A percentile compares a stretch with the other conserved stretches of the same genome.
Evolutionary conservation across 2,797 vertebrate genomes (phyloP).

Genomic region (Eidolon dupreanum): DNA sequence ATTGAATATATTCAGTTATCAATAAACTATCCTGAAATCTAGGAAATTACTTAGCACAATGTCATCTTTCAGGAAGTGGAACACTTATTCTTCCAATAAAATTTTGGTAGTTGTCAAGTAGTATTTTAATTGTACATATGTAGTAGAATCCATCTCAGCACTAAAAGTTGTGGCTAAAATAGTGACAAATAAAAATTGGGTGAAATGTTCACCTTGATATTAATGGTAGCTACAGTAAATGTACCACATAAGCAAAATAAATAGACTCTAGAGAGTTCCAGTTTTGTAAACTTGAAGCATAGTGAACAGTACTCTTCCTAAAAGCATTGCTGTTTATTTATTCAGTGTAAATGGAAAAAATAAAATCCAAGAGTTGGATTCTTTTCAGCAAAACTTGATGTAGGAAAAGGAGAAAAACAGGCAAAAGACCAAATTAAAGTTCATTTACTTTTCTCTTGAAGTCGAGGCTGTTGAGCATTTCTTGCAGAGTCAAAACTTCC

Average conservation of each 20-base stretch:
- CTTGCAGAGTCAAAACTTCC: conserved; percentile 94
- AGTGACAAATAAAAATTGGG: background rate
- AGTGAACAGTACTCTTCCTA: background rate
- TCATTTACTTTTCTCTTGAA: conserved; percentile 95
- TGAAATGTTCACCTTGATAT: background rate
- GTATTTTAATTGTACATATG: background rate
- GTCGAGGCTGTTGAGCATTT: conserved; percentile 96
- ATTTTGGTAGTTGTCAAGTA: background rate
- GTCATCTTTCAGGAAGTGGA: conserved; percentile 21
- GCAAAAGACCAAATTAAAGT: background rate
- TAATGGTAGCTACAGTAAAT: background rate
- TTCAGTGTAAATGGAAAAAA: background rate
- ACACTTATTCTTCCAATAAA: background rate
- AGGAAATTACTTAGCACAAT: background rate
- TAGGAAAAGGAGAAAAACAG: conserved; percentile 53
- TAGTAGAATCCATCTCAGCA: background rate
- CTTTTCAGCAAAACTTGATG: background rate
- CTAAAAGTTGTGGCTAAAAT: conserved; percentile 37
- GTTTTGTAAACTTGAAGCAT: background rate
- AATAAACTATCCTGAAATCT: background rate
- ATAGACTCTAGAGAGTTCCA: background rate
- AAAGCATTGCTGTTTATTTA: background rate
- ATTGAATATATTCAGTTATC: background rate
- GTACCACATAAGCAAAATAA: background rate
- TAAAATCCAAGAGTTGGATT: background rate